These are phyloP conservation scores for Heptranchias perlo DNA, from an alignment of 2,113 vertebrate species.

Conservation along the genomic window DNA sequence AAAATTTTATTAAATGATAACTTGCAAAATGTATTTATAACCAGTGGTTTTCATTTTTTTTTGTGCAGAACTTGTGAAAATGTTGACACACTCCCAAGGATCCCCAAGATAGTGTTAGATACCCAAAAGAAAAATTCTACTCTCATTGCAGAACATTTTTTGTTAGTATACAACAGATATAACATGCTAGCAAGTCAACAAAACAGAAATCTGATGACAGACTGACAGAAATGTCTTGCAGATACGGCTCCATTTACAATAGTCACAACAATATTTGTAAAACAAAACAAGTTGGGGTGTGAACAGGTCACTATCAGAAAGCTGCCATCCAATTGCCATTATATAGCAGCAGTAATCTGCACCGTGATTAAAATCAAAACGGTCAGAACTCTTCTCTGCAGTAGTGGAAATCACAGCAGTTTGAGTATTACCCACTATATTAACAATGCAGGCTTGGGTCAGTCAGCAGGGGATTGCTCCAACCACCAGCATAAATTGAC, in stretches of 20 bases:
- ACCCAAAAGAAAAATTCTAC: not conserved
- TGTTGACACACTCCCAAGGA: not conserved
- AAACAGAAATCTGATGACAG: not conserved
- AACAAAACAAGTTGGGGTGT: not conserved
- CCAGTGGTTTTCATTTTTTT: not conserved
- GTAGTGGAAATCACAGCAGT: not conserved
- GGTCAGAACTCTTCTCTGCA: not conserved
- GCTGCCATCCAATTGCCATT: not conserved
- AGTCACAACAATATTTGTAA: not conserved
- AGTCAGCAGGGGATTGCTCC: not conserved
- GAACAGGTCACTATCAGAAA: not conserved
- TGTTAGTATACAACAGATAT: not conserved
- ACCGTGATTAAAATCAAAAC: not conserved
- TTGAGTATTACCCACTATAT: not conserved
- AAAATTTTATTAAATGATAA: not conserved
- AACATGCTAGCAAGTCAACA: not conserved
- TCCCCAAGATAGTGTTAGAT: not conserved
- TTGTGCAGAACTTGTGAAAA: not conserved
- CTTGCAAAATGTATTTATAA: not conserved
- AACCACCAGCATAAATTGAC: constrained; percentile 28
- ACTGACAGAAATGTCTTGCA: not conserved
- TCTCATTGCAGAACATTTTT: not conserved
- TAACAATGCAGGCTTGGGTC: not conserved
- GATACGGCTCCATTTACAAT: not conserved
- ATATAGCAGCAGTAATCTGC: not conserved